Percentiles rank a stretch among this genome's conserved stretches.
These are phyloP conservation scores for Leucania comma DNA, from an alignment of 2,888 invertebrate species.

Conservation along the genomic window DNA sequence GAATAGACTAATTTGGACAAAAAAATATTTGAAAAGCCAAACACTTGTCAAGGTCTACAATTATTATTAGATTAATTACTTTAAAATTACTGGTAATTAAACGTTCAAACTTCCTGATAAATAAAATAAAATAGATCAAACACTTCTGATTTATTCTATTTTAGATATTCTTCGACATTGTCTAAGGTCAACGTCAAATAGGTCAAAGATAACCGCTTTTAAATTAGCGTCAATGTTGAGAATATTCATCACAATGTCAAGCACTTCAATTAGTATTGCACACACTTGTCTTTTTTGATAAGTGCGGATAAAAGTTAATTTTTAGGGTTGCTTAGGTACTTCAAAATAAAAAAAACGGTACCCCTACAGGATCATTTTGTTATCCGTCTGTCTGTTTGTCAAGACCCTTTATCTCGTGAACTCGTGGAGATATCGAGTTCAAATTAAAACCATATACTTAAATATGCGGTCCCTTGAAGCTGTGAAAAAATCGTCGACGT, in stretches of 20 bases:
- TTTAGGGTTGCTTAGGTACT: too few species aligned
- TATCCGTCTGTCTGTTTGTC: too few species aligned
- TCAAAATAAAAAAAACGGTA: too few species aligned
- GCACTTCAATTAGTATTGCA: background rate
- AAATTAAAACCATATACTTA: too few species aligned
- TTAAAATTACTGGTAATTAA: background rate
- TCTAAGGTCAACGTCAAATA: background rate
- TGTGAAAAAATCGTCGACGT: too few species aligned
- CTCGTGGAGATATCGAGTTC: too few species aligned
- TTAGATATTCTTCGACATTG: background rate
- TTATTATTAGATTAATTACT: background rate
- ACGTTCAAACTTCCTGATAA: background rate
- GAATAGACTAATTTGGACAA: background rate
- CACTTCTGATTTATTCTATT: background rate
- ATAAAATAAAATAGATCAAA: slow-evolving; percentile 6
- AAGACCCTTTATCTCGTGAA: too few species aligned
- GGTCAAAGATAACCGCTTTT: background rate
- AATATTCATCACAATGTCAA: slow-evolving; percentile 9
- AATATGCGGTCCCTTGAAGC: too few species aligned
- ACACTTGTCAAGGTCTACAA: background rate
- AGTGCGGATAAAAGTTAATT: too few species aligned
- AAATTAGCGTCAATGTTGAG: too few species aligned
- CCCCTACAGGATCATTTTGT: too few species aligned
- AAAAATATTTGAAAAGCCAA: background rate
- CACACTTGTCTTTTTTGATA: background rate